A percentile compares a stretch with the other conserved stretches of the same genome.
phyloP scores from a whole-genome alignment of 2,888 invertebrate genomes.

The Tipula unca region DNA sequence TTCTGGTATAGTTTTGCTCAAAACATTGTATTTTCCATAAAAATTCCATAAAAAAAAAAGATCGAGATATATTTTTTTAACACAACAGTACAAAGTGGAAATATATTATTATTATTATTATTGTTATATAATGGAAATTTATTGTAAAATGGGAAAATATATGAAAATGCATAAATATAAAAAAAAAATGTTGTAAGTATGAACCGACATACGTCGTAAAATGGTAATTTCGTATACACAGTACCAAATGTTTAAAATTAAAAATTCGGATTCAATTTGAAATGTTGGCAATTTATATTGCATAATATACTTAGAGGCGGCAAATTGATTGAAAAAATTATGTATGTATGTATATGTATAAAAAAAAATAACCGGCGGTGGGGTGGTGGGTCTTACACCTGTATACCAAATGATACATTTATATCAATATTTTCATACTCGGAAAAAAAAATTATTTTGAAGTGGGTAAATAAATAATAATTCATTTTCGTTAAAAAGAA shows the following conservation, averaged over 20 bases:
- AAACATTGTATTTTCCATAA: background rate
- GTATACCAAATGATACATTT: background rate
- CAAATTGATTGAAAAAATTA: background rate
- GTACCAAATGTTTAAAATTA: too few species aligned
- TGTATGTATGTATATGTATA: too few species aligned
- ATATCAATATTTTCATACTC: background rate
- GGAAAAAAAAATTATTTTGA: background rate
- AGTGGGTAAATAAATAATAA: background rate
- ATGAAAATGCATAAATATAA: background rate
- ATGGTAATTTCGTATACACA: background rate
- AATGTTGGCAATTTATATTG: background rate
- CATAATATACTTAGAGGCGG: background rate
- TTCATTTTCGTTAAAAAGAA: background rate
- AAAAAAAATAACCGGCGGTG: background rate
- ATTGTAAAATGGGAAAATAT: background rate
- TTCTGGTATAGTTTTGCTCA: background rate
- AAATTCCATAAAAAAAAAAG: background rate
- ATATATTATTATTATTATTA: background rate
- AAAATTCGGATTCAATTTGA: background rate
- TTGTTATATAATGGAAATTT: background rate
- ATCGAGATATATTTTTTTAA: background rate
- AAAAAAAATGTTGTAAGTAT: too few species aligned
- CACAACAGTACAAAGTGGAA: background rate
- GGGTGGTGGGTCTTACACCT: background rate
- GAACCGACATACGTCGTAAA: too few species aligned